Base-by-base conservation (phyloP, 2,888 invertebrate species). In the Polydesmus complanatus region DNA sequence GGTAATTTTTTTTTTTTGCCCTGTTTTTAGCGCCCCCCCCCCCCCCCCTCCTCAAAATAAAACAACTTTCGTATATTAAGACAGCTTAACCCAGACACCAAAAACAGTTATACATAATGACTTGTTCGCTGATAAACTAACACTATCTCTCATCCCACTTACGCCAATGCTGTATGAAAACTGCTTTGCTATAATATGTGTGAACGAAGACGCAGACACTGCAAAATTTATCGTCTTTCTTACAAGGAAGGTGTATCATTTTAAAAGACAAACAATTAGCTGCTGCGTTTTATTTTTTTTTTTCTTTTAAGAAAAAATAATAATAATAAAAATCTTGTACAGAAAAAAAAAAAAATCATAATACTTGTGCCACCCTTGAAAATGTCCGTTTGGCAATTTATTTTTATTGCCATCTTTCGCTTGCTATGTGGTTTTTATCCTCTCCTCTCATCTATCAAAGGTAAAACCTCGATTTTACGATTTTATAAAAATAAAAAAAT, bases 1-100 rank as follows among this genome's bases (percentile, higher is more conserved):
- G n/a, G n/a, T n/a, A n/a, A n/a, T n/a, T n/a, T n/a, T n/a, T n/a
- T n/a, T n/a, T n/a, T n/a, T n/a, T n/a, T n/a, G n/a, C n/a, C n/a
- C n/a, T n/a, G n/a, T n/a, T n/a, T n/a, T n/a, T n/a, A n/a, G n/a
- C n/a, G 54, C 22, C n/a, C 51, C 51, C n/a, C 51, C 48, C 48
- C 48, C 48, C 48, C 48, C 48, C 48, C 11, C 48, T n/a, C 11
- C 19, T 21, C 21, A 19, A 11, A 54, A n/a, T 54, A 22, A 54
- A 25, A 54, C 18, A 54, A 54, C 54, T 54, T 27, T 54, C 23
- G 23, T n/a, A n/a, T 23, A 26, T 54, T 27, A 26, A 55, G 37
- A 25, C 26, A 55, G 21, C 25, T 55, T 25, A 27, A 55, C 25
- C 18, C 56, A n/a, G 27, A 22, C 25, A 5, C 5, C 37, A 14